Conservation (phyloP, 1,140 invertebrate genomes). For the Bactericera cockerelli region DNA sequence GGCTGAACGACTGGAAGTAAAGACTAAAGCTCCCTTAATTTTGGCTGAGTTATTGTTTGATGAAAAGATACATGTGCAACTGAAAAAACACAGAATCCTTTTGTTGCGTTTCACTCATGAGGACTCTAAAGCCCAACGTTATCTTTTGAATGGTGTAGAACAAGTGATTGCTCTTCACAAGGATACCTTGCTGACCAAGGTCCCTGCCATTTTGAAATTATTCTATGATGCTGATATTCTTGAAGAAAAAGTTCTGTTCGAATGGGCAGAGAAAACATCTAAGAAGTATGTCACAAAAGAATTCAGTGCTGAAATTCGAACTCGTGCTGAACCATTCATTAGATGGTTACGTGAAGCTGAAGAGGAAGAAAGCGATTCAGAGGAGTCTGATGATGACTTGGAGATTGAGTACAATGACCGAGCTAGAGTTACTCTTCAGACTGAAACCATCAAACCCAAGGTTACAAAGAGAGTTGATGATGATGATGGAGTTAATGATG, state of each 20-base stretch:
- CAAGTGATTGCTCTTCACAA: constrained; percentile 76
- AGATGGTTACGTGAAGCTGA: constrained; percentile 95
- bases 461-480: constrained; percentile 27
- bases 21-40: constrained; percentile 81
- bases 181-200: constrained; percentile 64
- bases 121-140: constrained; percentile 83
- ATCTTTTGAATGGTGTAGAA: constrained; percentile 88
- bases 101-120: constrained; percentile 75
- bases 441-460: constrained; percentile 21
- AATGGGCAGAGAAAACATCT: constrained; percentile 84
- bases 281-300: constrained; percentile 90
- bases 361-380: constrained; percentile 66
- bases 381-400: constrained; percentile 52
- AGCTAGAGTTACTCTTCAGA: constrained; percentile 33
- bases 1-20: constrained; percentile 89
- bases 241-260: constrained; percentile 83
- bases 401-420: constrained; percentile 80
- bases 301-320: constrained; percentile 79
- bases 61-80: constrained; percentile 61
- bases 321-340: constrained; percentile 81
- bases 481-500: constrained; percentile 51
- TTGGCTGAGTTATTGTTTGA: constrained; percentile 86
- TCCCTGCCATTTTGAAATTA: constrained; percentile 77
- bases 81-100: constrained; percentile 46
- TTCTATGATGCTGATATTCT: constrained; percentile 92